Evolutionary conservation across 2,113 vertebrate genomes (phyloP).

Genomic region (Dasyurus viverrinus): DNA sequence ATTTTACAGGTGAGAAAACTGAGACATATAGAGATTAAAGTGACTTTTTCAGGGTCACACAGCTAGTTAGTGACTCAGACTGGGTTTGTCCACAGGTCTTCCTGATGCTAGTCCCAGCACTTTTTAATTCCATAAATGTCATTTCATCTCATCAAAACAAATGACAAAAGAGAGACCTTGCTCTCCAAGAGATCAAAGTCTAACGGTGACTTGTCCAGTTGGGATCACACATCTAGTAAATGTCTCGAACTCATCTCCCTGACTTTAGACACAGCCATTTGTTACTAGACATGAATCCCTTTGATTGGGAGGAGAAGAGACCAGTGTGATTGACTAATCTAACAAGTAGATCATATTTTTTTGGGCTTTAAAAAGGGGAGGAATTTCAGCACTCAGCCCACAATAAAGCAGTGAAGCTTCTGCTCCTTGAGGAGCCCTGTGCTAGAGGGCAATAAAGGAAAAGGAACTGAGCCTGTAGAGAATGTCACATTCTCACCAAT

Average conservation of each 20-base stretch:
- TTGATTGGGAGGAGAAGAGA: no score
- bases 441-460: neutral
- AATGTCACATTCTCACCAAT: neutral
- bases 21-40: no score
- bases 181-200: no score
- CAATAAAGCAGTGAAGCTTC: neutral
- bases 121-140: no score
- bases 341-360: neutral
- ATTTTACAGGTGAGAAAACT: neutral
- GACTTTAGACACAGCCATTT: neutral
- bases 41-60: neutral
- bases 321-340: neutral
- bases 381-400: neutral
- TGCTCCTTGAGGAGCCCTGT: neutral
- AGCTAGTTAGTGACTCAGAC: neutral
- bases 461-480: neutral
- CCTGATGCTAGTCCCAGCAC: neutral
- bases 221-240: no score
- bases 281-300: no score
- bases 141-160: no score
- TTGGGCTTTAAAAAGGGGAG: neutral
- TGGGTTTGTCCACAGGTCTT: neutral
- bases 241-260: no score
- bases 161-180: no score
- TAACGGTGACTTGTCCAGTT: no score